Base-by-base conservation (phyloP, 2,113 vertebrate species). In the Zapornia atra region DNA sequence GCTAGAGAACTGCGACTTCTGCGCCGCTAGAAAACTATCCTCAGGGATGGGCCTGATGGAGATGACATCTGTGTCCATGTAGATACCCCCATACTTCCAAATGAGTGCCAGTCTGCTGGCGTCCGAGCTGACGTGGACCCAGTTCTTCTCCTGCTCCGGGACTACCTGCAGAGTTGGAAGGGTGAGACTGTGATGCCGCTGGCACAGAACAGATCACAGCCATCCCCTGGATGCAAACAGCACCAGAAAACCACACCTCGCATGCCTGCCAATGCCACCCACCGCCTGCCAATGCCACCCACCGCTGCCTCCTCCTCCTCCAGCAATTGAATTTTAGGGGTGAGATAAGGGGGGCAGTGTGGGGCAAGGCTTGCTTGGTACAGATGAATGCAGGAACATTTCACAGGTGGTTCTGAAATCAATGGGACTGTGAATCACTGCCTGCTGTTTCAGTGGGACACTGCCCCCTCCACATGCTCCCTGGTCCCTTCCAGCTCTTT, bases 41-140 rank as follows among this genome's bases (percentile, higher is more conserved):
- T 96, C 90, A 0, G 98, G 98, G 25, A 98, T 97, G 50, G 98
- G 97, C 81, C 93, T 95, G 79, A 98, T 97, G 28, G 98, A 98
- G 86, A 98, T 98, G 61, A 98, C 92, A 1, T 98, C 98, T 0
- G 98, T 98, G 92, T 98, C 98, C 98, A 98, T 97, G 87, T 98
- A 98, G 92, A 98, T 92, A 33, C 98, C 98, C 0, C 98, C 98
- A 0, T 98, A 98, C 87, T 98, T 98, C 98, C 98, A 98, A 73
- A 98, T 96, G 53, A 98, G 72, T 0, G 98, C 98, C 87, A 98
- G 96, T 15, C 98, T 97, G 84, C 95, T 94, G 21, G 98, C 98
- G 0, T 98, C 98, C 0, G 98, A 98, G 82, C 97, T 98, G 92
- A 98, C 29, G 0, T 98, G 97, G 12, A 98, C 71, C 98, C 98